These are phyloP conservation scores for Herminia tarsipennalis DNA, from an alignment of 2,888 invertebrate species.

Conservation along the genomic window DNA sequence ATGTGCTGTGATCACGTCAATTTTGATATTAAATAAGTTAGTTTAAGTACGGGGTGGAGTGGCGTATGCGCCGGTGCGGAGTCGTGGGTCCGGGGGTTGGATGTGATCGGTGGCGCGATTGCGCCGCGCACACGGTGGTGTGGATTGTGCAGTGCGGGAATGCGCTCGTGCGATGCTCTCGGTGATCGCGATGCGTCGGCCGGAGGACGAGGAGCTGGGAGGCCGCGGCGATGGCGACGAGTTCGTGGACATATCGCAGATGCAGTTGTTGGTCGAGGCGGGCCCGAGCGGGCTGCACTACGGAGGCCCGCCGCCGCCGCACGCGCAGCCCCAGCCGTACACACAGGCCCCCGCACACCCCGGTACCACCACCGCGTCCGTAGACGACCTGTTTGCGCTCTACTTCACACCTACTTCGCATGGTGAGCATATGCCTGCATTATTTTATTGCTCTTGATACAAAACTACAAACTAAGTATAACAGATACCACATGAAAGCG, in stretches of 20 bases:
- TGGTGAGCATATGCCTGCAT: conserved; percentile 74
- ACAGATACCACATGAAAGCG: conserved; percentile 19
- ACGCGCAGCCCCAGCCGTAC: conserved; percentile 76
- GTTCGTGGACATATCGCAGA: conserved; percentile 94
- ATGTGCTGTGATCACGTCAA: conserved; percentile 82
- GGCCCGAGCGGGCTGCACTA: conserved; percentile 82
- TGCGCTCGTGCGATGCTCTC: conserved; percentile 84
- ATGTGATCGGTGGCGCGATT: conserved; percentile 51
- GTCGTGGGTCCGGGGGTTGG: conserved; percentile 40
- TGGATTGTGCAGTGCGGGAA: conserved; percentile 72
- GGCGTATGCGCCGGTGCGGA: conserved; percentile 50
- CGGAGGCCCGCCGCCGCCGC: conserved; percentile 79
- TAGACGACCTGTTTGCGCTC: conserved; percentile 91
- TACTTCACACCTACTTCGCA: conserved; percentile 89
- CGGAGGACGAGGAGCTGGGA: conserved; percentile 88
- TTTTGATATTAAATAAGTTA: conserved; percentile 69
- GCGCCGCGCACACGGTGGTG: conserved; percentile 60
- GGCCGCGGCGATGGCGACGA: conserved; percentile 87
- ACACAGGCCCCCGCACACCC: conserved; percentile 65
- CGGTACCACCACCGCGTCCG: conserved; percentile 85
- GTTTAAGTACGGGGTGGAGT: conserved; percentile 49
- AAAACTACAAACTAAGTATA: conserved; percentile 1
- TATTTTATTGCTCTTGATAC: conserved; percentile 9
- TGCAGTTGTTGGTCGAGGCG: conserved; percentile 89
- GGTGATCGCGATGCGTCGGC: conserved; percentile 91